Conservation (phyloP, 2,888 invertebrate genomes). For the Luperina testacea region DNA sequence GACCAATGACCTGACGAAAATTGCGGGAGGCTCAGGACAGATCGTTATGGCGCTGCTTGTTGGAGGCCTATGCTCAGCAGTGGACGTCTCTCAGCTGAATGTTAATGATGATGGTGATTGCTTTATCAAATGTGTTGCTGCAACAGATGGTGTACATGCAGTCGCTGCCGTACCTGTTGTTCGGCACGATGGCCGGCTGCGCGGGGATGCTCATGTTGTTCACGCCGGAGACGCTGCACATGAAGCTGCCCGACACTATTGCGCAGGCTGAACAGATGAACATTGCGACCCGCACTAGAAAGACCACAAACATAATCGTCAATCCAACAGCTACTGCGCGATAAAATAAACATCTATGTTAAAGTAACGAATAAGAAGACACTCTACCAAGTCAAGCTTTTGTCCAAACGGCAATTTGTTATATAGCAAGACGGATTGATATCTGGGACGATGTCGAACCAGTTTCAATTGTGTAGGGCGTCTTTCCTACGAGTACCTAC, state of each 20-base stretch:
- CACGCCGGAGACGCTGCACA: slow-evolving; percentile 60
- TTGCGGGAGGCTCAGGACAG: not conserved
- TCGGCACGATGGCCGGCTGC: slow-evolving; percentile 43
- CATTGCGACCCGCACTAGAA: slow-evolving; percentile 14
- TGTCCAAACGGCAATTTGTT: not conserved
- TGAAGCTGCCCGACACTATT: slow-evolving; percentile 55
- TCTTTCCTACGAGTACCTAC: too few species aligned
- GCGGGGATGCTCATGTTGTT: slow-evolving; percentile 60
- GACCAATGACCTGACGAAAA: not conserved
- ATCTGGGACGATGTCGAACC: too few species aligned
- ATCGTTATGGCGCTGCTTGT: not conserved
- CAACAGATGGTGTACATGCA: slow-evolving; percentile 42
- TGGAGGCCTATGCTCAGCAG: not conserved
- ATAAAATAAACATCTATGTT: not conserved
- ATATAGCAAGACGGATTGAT: too few species aligned
- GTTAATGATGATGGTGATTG: not conserved
- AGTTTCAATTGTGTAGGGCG: too few species aligned
- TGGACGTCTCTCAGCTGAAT: not conserved
- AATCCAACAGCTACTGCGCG: not conserved
- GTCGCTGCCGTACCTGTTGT: slow-evolving; percentile 54
- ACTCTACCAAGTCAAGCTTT: too few species aligned
- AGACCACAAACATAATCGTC: not conserved
- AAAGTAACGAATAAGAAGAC: not conserved
- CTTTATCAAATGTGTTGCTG: slow-evolving; percentile 2
- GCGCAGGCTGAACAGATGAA: slow-evolving; percentile 54